Evolutionary conservation across 2,797 vertebrate genomes (phyloP).

Genomic region (Choloepus didactylus): DNA sequence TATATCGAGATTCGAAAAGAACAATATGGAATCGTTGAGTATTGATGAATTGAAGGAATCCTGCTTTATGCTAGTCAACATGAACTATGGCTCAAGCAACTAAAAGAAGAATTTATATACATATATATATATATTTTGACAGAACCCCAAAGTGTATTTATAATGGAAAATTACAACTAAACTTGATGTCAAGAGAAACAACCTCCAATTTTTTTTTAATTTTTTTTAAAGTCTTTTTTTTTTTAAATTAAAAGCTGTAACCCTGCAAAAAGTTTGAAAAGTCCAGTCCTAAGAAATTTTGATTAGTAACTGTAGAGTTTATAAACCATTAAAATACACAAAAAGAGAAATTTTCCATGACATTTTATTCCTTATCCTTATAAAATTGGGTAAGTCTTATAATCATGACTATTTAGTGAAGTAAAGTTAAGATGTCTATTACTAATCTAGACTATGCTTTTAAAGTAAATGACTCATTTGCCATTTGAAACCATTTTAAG

Average conservation of each 20-base stretch:
- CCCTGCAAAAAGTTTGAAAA: background rate
- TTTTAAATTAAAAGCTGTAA: background rate
- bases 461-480: slow-evolving; percentile 50
- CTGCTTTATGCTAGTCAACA: background rate
- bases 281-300: background rate
- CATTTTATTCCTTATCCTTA: background rate
- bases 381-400: background rate
- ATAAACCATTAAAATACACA: background rate
- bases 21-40: background rate
- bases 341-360: background rate
- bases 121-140: background rate
- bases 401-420: background rate
- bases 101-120: background rate
- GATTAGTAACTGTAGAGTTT: background rate
- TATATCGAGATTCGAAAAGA: background rate
- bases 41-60: background rate
- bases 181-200: background rate
- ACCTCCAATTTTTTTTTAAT: background rate
- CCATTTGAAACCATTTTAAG: slow-evolving; percentile 42
- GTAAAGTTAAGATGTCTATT: background rate
- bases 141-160: background rate
- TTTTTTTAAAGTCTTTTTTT: background rate
- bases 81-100: background rate
- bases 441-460: slow-evolving; percentile 14
- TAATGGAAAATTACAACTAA: background rate